phyloP scores from a whole-genome alignment of 2,113 vertebrate species.

The Rhodinocichla rosea region DNA sequence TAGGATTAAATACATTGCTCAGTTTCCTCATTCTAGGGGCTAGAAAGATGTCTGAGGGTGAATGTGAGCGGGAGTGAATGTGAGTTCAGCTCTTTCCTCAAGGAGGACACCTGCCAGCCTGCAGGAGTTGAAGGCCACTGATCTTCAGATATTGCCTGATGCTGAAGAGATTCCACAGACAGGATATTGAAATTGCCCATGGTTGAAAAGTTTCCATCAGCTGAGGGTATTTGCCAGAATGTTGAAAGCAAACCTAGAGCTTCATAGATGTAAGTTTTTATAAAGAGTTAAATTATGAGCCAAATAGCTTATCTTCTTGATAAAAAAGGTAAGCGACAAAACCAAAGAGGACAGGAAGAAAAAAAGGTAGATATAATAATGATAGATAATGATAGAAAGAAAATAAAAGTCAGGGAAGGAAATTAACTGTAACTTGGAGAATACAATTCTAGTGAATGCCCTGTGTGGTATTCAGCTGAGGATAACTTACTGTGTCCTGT shows the following conservation, averaged over 20 bases:
- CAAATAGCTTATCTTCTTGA: background rate
- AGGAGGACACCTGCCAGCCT: background rate
- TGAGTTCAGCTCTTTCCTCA: background rate
- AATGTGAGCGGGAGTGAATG: background rate
- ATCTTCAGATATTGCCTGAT: background rate
- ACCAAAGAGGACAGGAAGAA: background rate
- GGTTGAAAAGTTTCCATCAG: background rate
- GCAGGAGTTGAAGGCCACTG: background rate
- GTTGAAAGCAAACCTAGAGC: background rate
- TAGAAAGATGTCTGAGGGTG: background rate
- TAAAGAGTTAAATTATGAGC: background rate
- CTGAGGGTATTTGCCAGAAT: background rate
- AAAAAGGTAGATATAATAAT: background rate
- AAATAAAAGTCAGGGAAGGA: background rate
- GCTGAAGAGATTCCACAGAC: background rate
- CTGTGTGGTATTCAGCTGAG: no score
- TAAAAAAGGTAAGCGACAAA: background rate
- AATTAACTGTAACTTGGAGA: background rate
- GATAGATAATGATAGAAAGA: background rate
- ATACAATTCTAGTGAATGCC: background rate
- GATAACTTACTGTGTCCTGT: background rate
- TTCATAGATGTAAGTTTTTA: background rate
- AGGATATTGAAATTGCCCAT: background rate
- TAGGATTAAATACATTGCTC: background rate
- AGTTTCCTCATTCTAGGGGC: background rate